These are phyloP conservation scores for Sebastes alutus DNA, from an alignment of 2,797 vertebrate species.

Conservation along the genomic window DNA sequence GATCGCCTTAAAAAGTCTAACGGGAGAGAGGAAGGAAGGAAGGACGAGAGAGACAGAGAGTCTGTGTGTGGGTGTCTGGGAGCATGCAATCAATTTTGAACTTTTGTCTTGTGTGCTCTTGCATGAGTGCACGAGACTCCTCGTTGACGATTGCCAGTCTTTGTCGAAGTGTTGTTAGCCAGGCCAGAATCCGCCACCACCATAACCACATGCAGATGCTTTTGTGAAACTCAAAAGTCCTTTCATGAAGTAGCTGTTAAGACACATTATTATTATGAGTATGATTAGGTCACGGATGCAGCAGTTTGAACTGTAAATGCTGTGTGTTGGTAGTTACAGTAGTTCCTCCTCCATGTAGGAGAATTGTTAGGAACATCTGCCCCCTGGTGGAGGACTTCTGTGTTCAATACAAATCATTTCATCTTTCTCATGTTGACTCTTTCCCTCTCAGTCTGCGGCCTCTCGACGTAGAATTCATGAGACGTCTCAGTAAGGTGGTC, in stretches of 20 bases:
- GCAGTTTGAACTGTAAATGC: neutral
- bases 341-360: neutral
- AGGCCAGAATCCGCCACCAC: neutral
- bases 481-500: constrained; percentile 97
- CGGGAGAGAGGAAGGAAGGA: constrained; percentile 46
- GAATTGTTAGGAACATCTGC: constrained; percentile 27
- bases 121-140: neutral
- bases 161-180: neutral
- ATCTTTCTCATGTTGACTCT: neutral
- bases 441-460: constrained; percentile 87
- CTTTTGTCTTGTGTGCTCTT: constrained; percentile 22
- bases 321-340: neutral
- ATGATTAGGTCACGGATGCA: constrained; percentile 9
- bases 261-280: neutral
- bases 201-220: constrained; percentile 13
- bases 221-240: neutral
- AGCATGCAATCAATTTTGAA: constrained; percentile 28
- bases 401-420: neutral
- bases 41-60: constrained; percentile 39
- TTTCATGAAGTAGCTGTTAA: constrained; percentile 13
- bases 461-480: constrained; percentile 97
- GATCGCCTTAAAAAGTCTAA: constrained; percentile 66
- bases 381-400: constrained; percentile 55
- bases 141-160: constrained; percentile 8
- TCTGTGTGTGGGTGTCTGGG: constrained; percentile 42